Base-by-base conservation (phyloP, 2,797 vertebrate species). In the Numenius phaeopus region DNA sequence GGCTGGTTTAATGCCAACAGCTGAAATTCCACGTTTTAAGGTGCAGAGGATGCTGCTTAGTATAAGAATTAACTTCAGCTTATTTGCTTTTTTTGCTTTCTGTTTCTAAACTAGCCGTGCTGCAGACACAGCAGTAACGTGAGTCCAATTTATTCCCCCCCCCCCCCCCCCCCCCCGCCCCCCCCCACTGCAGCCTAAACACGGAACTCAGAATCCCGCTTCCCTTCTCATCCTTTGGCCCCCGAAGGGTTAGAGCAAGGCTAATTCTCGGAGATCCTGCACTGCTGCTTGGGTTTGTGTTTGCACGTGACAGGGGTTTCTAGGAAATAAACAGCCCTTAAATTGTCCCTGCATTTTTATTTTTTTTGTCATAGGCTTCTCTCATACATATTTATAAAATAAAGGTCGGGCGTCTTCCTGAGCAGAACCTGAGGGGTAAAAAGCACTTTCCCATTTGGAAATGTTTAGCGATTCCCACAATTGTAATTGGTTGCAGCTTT, bases 401-500 rank as follows among this genome's bases (percentile, higher is more conserved):
- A 40, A 42, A 30, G 3, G 2, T 20, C 4, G 2, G 4, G 2
- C 3, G 1, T 55, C 24, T 37, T 23, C 47, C 78, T 46, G 24
- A 14, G 7, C 18, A 61, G 75, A 57, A 73, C 76, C 83, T 47
- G 46, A 52, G 64, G 22, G 30, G 44, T 14, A 5, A 32, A 26
- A 76, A 89, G 9, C 32, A 5, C 23, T 61, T 29, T 46, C 79
- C 39, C 61, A 39, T 54, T 58, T 86, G 80, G 90, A 79, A 88
- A 47, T 39, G 22, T 90, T 93, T 78, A 86, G 49, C 81, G 21
- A 30, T 88, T 58, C 69, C 82, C 73, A 19, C 72, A 37, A 5
- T 54, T 66, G 17, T 93, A 95, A 96, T 83, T 87, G 86, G 42
- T 87, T 97, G 90, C 93, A 94, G 95, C 89, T 97, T 95, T 94